Conservation (phyloP, 2,888 invertebrate genomes). For the Lasioglossum morio region DNA sequence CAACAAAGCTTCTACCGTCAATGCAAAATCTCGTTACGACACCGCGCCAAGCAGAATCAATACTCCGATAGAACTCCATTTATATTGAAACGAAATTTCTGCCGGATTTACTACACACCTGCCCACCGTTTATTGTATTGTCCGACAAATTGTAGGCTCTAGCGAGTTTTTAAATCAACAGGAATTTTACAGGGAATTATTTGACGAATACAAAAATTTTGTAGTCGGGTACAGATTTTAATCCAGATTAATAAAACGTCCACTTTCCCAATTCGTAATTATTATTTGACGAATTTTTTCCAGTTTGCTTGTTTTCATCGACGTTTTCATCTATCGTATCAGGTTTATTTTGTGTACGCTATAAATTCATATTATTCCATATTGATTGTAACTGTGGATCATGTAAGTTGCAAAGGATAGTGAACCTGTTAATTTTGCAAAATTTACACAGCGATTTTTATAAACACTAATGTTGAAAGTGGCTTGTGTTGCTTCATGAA, state of each 20-base stretch:
- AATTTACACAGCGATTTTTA: no score
- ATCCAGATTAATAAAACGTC: neutral
- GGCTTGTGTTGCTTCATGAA: neutral
- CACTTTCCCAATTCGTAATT: neutral
- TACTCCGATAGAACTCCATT: conserved; percentile 6
- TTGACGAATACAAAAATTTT: no score
- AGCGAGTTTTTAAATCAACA: neutral
- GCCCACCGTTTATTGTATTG: neutral
- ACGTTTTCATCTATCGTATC: no score
- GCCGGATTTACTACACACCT: neutral
- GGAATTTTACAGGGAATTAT: neutral
- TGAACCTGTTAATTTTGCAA: no score
- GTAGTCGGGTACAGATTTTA: no score
- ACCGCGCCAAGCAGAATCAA: conserved; percentile 13
- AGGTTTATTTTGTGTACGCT: neutral
- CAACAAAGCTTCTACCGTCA: conserved; percentile 7
- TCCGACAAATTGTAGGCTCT: neutral
- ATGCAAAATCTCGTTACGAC: conserved; percentile 22
- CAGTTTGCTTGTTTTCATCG: neutral
- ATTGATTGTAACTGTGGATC: no score
- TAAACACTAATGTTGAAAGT: neutral
- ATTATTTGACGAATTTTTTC: neutral
- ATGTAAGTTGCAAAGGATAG: no score
- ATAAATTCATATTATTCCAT: neutral
- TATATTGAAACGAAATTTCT: neutral